Evolutionary conservation across 2,113 vertebrate species (phyloP).

Genomic region (Elgaria multicarinata): DNA sequence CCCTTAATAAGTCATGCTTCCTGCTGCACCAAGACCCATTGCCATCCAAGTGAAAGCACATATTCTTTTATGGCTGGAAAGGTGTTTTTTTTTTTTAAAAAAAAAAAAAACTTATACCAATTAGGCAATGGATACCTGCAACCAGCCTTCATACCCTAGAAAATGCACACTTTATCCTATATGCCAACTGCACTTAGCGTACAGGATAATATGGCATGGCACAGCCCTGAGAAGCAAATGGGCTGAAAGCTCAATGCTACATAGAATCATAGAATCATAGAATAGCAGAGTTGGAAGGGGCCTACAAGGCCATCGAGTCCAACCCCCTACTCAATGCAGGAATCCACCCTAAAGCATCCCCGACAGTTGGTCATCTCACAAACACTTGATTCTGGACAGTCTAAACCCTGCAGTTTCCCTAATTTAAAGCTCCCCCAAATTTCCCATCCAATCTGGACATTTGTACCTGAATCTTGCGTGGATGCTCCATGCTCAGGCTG

Average conservation of each 20-base stretch:
- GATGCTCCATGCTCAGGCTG: slow-evolving; percentile 64
- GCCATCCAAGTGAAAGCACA: background rate
- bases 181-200: background rate
- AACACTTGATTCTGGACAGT: too few relatives aligned
- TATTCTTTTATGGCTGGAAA: background rate
- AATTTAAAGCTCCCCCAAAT: background rate
- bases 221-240: background rate
- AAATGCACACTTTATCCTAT: background rate
- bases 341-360: too few relatives aligned
- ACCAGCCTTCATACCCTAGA: too few relatives aligned
- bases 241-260: background rate
- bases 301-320: too few relatives aligned
- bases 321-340: too few relatives aligned
- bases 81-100: too few relatives aligned
- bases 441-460: rapidly evolving
- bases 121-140: background rate
- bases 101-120: background rate
- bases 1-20: background rate
- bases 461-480: slow-evolving; percentile 60
- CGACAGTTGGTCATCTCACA: background rate
- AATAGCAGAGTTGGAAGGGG: too few relatives aligned
- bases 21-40: background rate
- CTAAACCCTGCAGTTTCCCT: background rate
- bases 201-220: too few relatives aligned
- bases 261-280: too few relatives aligned